Conservation (phyloP, 1,140 invertebrate species). For the Stratiolaelaps scimitus region DNA sequence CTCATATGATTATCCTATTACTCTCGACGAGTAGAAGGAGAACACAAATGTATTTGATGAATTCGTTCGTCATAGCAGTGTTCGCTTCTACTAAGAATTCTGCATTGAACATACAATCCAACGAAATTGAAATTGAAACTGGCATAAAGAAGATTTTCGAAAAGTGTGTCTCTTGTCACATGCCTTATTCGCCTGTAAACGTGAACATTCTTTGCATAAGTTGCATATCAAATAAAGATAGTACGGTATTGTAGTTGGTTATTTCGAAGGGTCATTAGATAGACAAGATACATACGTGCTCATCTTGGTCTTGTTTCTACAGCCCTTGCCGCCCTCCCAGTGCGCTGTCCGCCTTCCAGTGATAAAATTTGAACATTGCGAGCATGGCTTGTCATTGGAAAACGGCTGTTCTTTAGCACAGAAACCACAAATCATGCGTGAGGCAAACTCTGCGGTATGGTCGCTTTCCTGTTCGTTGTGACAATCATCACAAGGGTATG, state of each 20-base stretch:
- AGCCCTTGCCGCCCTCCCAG: constrained; percentile 44
- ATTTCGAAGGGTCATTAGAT: constrained; percentile 25
- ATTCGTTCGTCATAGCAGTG: too few species aligned
- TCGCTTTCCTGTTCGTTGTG: constrained; percentile 41
- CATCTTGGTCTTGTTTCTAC: constrained; percentile 43
- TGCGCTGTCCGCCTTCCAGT: constrained; percentile 38
- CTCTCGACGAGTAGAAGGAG: neutral
- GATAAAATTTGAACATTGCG: constrained; percentile 37
- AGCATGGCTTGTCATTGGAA: constrained; percentile 39
- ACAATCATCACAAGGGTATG: constrained; percentile 43
- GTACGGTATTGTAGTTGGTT: neutral
- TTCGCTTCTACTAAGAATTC: too few species aligned
- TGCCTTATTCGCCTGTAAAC: neutral
- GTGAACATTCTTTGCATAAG: neutral
- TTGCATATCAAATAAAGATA: constrained; percentile 14
- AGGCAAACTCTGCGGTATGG: constrained; percentile 43
- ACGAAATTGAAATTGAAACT: too few species aligned
- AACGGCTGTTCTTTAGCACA: constrained; percentile 43
- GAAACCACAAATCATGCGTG: constrained; percentile 44
- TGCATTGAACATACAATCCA: too few species aligned
- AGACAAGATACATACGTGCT: constrained; percentile 36
- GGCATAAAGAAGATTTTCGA: too few species aligned
- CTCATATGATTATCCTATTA: constrained; percentile 2
- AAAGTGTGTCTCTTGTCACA: too few species aligned
- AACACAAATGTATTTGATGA: too few species aligned